These are phyloP conservation scores for Netelia melanura DNA, from an alignment of 2,888 invertebrate genomes.

Conservation along the genomic window DNA sequence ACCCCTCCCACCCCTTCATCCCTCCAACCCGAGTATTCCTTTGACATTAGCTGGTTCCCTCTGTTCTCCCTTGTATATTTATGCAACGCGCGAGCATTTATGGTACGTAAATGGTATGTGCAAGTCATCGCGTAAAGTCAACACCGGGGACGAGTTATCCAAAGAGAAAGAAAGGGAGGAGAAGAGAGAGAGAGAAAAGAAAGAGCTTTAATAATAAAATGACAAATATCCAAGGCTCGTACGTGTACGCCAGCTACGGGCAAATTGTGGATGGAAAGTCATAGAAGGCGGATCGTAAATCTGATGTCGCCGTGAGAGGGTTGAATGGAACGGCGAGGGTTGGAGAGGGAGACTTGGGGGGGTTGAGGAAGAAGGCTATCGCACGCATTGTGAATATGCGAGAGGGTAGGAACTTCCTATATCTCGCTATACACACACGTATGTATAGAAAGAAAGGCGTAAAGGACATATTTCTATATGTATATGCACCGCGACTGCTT, in stretches of 20 bases:
- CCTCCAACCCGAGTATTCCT: background rate
- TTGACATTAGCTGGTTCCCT: background rate
- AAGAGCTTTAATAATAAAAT: constrained; percentile 66
- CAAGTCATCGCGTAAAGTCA: constrained; percentile 42
- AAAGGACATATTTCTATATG: background rate
- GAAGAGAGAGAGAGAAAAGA: constrained; percentile 4
- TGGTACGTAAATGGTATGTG: constrained; percentile 1
- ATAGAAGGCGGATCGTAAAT: constrained; percentile 56
- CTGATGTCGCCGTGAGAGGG: constrained; percentile 49
- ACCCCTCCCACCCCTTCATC: too few species aligned
- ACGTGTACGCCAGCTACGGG: constrained; percentile 11
- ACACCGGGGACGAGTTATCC: constrained; percentile 23
- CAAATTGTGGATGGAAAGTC: constrained; percentile 5
- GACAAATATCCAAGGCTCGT: constrained; percentile 59
- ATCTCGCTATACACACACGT: background rate
- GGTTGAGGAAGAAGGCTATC: constrained; percentile 25
- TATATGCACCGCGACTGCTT: background rate
- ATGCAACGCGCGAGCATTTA: background rate
- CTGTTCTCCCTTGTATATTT: constrained; percentile 5
- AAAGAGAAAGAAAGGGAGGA: constrained; percentile 15
- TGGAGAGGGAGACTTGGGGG: background rate
- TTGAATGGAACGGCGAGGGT: constrained; percentile 42
- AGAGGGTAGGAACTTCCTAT: constrained; percentile 15
- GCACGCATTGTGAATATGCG: constrained; percentile 56
- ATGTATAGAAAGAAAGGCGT: background rate